A percentile compares a stretch with the other conserved stretches of the same genome.
Evolutionary conservation across 2,888 invertebrate genomes (phyloP).

Genomic region (Archaeoteleia sp.): DNA sequence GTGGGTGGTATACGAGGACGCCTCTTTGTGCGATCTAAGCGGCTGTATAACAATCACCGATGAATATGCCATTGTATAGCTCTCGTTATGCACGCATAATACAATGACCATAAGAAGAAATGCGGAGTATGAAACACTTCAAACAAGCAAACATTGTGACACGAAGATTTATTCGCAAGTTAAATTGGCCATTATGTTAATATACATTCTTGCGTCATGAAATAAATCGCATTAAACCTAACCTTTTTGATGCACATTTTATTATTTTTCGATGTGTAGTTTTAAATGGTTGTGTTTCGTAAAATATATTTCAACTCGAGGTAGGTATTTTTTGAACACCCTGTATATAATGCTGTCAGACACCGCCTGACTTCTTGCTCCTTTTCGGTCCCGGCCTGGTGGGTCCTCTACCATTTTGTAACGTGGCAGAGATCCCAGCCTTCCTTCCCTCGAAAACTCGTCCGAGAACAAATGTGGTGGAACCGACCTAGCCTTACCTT

Average conservation of each 20-base stretch:
- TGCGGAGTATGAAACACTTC: conserved; percentile 21
- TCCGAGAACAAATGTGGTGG: conserved; percentile 50
- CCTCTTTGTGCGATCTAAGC: conserved; percentile 46
- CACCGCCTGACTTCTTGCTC: conserved; percentile 56
- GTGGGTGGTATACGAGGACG: conserved; percentile 51
- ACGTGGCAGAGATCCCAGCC: conserved; percentile 49
- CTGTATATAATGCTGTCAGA: conserved; percentile 52
- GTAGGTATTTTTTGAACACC: conserved; percentile 43
- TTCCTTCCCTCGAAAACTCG: conserved; percentile 50
- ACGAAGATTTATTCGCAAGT: conserved; percentile 18
- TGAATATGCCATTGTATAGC: conserved; percentile 44
- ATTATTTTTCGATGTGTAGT: no score
- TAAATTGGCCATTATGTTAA: no score
- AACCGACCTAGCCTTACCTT: conserved; percentile 46
- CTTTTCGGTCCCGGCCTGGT: conserved; percentile 55
- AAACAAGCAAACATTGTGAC: conserved; percentile 4
- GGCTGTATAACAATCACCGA: conserved; percentile 48
- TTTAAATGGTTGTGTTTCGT: conserved; percentile 23
- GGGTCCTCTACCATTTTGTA: conserved; percentile 66
- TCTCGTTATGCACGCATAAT: conserved; percentile 33
- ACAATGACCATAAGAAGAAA: conserved; percentile 29
- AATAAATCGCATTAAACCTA: no score
- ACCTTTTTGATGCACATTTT: no score
- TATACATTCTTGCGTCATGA: no score
- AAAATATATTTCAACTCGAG: conserved; percentile 25